These are phyloP conservation scores for Drosophila neoperkinsi DNA, from an alignment of 2,888 invertebrate species.

Conservation along the genomic window DNA sequence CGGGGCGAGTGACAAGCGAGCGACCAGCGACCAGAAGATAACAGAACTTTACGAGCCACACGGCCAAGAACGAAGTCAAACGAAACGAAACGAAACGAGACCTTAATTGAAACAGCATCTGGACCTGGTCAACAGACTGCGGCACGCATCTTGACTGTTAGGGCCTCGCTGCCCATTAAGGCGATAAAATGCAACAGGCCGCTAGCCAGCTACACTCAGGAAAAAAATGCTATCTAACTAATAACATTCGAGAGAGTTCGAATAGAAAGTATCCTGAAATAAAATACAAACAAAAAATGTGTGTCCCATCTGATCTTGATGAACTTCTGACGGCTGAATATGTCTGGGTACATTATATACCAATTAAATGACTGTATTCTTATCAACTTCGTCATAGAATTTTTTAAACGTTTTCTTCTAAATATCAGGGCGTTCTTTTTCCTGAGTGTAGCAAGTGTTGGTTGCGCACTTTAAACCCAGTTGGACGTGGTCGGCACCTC, in stretches of 20 bases:
- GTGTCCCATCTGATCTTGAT: background rate
- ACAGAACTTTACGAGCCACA: slow-evolving; percentile 50
- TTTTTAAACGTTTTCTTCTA: accelerated
- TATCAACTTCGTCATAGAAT: no score
- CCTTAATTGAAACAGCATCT: slow-evolving; percentile 68
- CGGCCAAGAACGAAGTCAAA: slow-evolving; percentile 13
- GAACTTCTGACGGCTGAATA: background rate
- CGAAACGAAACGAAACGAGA: slow-evolving; percentile 2
- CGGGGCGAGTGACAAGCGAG: slow-evolving; percentile 72
- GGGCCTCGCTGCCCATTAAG: slow-evolving; percentile 66
- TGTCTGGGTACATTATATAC: background rate
- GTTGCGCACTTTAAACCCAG: slow-evolving; percentile 62
- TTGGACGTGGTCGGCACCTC: slow-evolving; percentile 59
- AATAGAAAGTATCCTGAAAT: background rate
- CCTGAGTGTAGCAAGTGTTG: slow-evolving; percentile 1
- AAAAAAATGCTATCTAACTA: background rate
- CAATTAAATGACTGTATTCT: background rate
- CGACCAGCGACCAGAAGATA: slow-evolving; percentile 56
- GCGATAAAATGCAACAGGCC: slow-evolving; percentile 75
- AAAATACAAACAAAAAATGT: background rate
- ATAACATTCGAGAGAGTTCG: background rate
- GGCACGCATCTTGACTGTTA: slow-evolving; percentile 18
- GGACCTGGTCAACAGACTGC: slow-evolving; percentile 14
- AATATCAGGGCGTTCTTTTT: background rate
- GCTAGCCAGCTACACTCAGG: slow-evolving; percentile 23